Conservation (phyloP, 2,113 vertebrate species). For the Vombatus ursinus region DNA sequence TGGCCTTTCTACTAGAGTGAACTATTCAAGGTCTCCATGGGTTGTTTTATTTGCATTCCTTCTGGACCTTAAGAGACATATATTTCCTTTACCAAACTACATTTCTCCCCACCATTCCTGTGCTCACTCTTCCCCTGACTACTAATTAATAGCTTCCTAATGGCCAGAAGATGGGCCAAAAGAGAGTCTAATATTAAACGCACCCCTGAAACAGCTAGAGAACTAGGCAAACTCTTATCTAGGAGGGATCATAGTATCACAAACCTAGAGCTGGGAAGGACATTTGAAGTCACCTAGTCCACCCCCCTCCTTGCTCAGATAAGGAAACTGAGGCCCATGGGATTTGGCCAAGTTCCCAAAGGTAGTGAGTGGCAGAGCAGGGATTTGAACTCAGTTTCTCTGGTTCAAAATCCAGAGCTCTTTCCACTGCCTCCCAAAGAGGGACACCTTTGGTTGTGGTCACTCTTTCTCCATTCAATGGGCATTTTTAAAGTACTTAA, state of each 20-base stretch:
- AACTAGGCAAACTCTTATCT: neutral
- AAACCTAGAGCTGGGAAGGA: neutral
- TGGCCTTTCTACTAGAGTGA: neutral
- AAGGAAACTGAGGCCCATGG: neutral
- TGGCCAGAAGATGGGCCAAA: neutral
- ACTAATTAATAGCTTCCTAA: neutral
- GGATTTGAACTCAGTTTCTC: neutral
- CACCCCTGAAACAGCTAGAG: neutral
- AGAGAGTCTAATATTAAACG: neutral
- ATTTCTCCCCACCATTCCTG: neutral
- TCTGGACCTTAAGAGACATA: neutral
- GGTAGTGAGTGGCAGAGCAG: neutral
- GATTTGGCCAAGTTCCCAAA: neutral
- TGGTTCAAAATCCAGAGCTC: neutral
- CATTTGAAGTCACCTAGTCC: neutral
- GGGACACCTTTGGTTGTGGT: neutral
- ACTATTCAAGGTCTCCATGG: neutral
- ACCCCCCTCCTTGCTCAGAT: neutral
- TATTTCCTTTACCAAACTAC: neutral
- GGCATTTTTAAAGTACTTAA: neutral
- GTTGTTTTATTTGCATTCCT: neutral
- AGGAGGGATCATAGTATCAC: neutral
- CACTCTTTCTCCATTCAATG: neutral
- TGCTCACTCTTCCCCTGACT: neutral
- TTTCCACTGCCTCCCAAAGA: neutral